Conservation (phyloP, 1,140 invertebrate species). For the Pollicipes pollicipes region DNA sequence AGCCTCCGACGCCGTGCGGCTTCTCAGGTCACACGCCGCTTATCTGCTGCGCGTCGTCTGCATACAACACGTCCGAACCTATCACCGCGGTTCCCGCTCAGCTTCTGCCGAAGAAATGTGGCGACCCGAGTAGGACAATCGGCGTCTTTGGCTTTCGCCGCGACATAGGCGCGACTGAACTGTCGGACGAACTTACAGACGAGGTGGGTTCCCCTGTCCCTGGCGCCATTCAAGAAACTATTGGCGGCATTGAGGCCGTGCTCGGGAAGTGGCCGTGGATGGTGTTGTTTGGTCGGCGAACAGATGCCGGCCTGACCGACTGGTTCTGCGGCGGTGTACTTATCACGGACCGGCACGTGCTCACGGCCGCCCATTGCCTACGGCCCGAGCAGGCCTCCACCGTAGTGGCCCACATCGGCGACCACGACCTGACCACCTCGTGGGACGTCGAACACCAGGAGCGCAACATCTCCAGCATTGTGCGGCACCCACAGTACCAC, state of each 20-base stretch:
- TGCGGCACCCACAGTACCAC: constrained; percentile 28
- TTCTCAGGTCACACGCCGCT: not conserved
- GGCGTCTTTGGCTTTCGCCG: not conserved
- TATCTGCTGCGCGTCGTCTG: not conserved
- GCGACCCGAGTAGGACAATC: not conserved
- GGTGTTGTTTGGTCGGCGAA: constrained; percentile 2
- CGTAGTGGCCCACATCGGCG: constrained; percentile 64
- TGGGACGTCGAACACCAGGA: constrained; percentile 9
- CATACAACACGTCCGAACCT: no score
- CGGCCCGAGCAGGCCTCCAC: constrained; percentile 56
- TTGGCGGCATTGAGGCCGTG: constrained; percentile 10
- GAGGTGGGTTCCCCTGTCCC: no score
- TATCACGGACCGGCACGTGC: constrained; percentile 68
- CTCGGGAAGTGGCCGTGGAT: constrained; percentile 13
- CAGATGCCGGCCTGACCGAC: not conserved
- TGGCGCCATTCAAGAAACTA: not conserved
- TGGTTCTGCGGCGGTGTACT: constrained; percentile 66
- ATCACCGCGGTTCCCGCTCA: no score
- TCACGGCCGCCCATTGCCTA: constrained; percentile 67
- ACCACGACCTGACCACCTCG: constrained; percentile 23
- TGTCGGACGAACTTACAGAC: no score
- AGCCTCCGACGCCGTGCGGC: not conserved
- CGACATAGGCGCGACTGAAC: no score
- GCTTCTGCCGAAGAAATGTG: not conserved
- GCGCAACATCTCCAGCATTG: constrained; percentile 16